Base-by-base conservation (phyloP, 2,888 invertebrate species). In the Orchestes rusci region DNA sequence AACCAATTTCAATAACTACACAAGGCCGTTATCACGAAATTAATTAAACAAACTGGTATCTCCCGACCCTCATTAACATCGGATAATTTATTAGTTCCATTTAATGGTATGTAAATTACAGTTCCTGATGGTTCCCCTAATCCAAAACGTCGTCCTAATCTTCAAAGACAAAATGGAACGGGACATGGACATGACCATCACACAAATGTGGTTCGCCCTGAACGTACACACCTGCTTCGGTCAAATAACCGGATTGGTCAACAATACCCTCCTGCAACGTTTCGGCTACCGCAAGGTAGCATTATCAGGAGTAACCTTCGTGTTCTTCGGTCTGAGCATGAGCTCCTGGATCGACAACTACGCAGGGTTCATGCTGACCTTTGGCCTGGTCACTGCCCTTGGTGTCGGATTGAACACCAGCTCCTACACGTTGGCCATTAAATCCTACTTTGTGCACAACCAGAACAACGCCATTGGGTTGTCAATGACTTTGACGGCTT, bases 261-360 rank as follows among this genome's bases (percentile, higher is more conserved):
- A 80, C 50, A 83, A 81, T 0, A 79, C 80, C 0, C 61, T 82
- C 5, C 61, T 83, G 4, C 72, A 73, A 45, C 67, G 66, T 16
- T 81, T 72, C 54, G 80, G 82, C 10, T 83, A 77, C 60, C 70
- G 83, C 53, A 82, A 80, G 66, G 71, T 81, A 5, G 78, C 81
- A 2, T 61, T 77, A 1, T 48, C 65, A 13, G 80, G 79, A 7
- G 74, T 76, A 1, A 34, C 75, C 17, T 62, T 77, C 29, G 72
- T 77, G 35, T 69, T 73, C 8, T 34, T 59, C 4, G 83, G 83
- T 8, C 68, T 82, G n/a, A 70, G 76, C 45, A 52, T 76, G 20
- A 81, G 80, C 1, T 66, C 80, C 3, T 70, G 70, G 42, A 72
- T 78, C 1, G 68, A 67, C 3, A 73, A 66, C 27, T 80, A 82